phyloP scores from a whole-genome alignment of 1,140 invertebrate species.

The Colletes gigas region DNA sequence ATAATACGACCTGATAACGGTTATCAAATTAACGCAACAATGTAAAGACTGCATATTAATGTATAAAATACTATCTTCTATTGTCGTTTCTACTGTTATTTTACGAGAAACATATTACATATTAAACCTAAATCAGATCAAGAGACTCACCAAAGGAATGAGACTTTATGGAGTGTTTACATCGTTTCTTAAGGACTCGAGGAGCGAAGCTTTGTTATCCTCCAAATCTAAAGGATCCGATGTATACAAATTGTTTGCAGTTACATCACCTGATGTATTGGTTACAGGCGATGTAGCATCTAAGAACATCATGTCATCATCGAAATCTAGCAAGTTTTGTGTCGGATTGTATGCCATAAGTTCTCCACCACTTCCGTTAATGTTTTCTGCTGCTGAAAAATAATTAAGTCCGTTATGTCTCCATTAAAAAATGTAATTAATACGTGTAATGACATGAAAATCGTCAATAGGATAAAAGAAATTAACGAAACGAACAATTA shows the following conservation, averaged over 20 bases:
- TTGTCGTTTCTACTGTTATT: slow-evolving; percentile 7
- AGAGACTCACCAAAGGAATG: slow-evolving; percentile 52
- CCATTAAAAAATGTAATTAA: too few species aligned
- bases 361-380: slow-evolving; percentile 70
- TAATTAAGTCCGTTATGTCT: not conserved
- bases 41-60: not conserved
- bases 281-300: slow-evolving; percentile 42
- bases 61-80: slow-evolving; percentile 1
- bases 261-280: slow-evolving; percentile 45
- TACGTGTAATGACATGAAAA: too few species aligned
- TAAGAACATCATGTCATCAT: slow-evolving; percentile 74
- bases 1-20: not conserved
- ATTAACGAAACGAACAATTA: not conserved
- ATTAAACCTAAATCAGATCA: not conserved
- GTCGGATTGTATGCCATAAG: slow-evolving; percentile 75
- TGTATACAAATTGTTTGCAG: slow-evolving; percentile 28
- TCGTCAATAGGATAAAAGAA: too few species aligned
- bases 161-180: slow-evolving; percentile 55
- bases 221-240: slow-evolving; percentile 66
- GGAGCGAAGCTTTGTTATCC: slow-evolving; percentile 70
- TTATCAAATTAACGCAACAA: not conserved
- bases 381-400: slow-evolving; percentile 56
- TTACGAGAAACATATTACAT: slow-evolving; percentile 1
- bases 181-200: slow-evolving; percentile 67
- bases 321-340: slow-evolving; percentile 71